A percentile compares a stretch with the other conserved stretches of the same genome.
These are phyloP conservation scores for Trachelus troglodyta DNA, from an alignment of 2,888 invertebrate genomes.

Conservation along the genomic window DNA sequence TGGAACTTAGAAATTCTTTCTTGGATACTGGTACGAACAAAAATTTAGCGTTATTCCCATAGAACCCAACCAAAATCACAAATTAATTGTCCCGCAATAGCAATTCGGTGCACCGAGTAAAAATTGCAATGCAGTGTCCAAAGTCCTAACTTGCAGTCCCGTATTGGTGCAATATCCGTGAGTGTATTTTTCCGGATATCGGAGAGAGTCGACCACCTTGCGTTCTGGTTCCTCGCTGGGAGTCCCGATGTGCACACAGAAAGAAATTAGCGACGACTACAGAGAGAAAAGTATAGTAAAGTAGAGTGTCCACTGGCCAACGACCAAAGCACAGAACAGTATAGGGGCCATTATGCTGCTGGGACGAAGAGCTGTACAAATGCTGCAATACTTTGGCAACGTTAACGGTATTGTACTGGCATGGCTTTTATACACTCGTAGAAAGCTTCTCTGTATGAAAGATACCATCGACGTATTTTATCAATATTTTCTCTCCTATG, in stretches of 20 bases:
- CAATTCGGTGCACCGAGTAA: constrained; percentile 50
- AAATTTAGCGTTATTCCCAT: not conserved
- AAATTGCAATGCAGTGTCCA: constrained; percentile 10
- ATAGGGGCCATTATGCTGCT: not conserved
- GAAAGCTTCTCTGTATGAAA: not conserved
- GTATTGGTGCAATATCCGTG: constrained; percentile 57
- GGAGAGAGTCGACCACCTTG: constrained; percentile 34
- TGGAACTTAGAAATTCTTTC: not conserved
- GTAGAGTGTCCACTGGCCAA: not conserved
- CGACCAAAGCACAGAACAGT: not conserved
- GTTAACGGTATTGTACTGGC: not conserved
- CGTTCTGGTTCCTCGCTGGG: not conserved
- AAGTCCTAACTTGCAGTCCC: constrained; percentile 45
- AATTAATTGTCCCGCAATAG: constrained; percentile 45
- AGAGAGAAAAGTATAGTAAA: not conserved
- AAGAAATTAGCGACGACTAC: not conserved
- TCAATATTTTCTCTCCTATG: not conserved
- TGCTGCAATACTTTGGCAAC: not conserved
- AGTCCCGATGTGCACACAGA: not conserved
- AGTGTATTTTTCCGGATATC: constrained; percentile 58
- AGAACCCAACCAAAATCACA: not conserved
- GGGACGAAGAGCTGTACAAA: not conserved
- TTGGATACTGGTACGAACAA: not conserved
- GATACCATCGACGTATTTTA: not conserved
- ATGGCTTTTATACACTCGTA: not conserved